Conservation (phyloP, 2,113 vertebrate species). For the Zosterops hypoxanthus region DNA sequence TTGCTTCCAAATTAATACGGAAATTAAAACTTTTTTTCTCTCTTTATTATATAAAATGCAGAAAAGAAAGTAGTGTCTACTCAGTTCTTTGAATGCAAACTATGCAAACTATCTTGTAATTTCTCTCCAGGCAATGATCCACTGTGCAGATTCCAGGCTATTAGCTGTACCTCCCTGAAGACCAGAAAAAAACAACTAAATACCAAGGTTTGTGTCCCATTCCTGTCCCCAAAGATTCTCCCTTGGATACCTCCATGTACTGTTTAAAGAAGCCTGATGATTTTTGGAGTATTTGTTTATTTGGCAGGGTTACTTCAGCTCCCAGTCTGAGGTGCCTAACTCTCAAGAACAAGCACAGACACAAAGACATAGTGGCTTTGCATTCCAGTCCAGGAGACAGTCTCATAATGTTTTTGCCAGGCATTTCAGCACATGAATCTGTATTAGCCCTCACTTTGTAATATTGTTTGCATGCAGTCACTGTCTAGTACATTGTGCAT, state of each 20-base stretch:
- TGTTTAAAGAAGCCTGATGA: background rate
- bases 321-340: background rate
- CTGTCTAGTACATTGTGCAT: background rate
- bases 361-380: background rate
- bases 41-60: background rate
- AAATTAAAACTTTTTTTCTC: background rate
- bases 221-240: background rate
- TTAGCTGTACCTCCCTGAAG: background rate
- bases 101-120: background rate
- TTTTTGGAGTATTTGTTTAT: background rate
- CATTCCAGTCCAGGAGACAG: background rate
- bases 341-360: background rate
- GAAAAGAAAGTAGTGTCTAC: background rate
- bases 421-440: background rate
- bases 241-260: background rate
- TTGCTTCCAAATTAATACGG: background rate
- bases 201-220: background rate
- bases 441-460: background rate
- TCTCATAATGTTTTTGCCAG: background rate
- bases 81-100: background rate
- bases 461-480: background rate
- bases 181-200: background rate
- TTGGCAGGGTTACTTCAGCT: background rate
- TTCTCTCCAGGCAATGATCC: background rate
- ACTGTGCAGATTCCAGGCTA: background rate